Evolutionary conservation across 2,888 invertebrate species (phyloP).

Genomic region (Julus scanicus): DNA sequence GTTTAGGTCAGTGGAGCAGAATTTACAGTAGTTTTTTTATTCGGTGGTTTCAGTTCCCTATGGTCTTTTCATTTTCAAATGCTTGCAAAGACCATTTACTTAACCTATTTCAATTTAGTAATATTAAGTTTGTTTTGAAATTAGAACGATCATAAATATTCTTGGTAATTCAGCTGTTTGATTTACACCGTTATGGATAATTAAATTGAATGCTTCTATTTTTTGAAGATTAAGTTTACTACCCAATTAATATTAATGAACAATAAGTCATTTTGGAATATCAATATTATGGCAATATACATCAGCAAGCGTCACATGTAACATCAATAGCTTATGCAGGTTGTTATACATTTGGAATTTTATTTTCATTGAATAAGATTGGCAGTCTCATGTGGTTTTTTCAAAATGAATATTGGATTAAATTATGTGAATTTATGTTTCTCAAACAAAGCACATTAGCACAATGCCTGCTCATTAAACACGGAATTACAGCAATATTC

Average conservation of each 20-base stretch:
- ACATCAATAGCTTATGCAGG: neutral
- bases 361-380: neutral
- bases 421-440: neutral
- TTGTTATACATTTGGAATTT: neutral
- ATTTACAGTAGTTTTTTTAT: neutral
- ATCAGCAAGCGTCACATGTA: too few species aligned
- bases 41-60: neutral
- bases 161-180: too few species aligned
- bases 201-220: too few species aligned
- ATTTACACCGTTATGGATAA: too few species aligned
- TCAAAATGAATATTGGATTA: neutral
- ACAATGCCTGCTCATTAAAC: neutral
- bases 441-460: neutral
- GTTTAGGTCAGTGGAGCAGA: neutral
- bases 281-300: too few species aligned
- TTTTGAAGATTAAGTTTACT: too few species aligned
- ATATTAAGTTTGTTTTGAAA: too few species aligned
- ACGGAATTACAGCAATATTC: neutral
- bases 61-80: neutral
- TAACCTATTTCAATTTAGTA: too few species aligned
- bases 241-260: too few species aligned
- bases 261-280: too few species aligned
- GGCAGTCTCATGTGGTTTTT: neutral
- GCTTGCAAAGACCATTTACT: too few species aligned
- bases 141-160: too few species aligned